Percentiles rank a stretch among this genome's conserved stretches.
These are phyloP conservation scores for Chiroxiphia lanceolata DNA, from an alignment of 2,797 vertebrate genomes.

Conservation along the genomic window DNA sequence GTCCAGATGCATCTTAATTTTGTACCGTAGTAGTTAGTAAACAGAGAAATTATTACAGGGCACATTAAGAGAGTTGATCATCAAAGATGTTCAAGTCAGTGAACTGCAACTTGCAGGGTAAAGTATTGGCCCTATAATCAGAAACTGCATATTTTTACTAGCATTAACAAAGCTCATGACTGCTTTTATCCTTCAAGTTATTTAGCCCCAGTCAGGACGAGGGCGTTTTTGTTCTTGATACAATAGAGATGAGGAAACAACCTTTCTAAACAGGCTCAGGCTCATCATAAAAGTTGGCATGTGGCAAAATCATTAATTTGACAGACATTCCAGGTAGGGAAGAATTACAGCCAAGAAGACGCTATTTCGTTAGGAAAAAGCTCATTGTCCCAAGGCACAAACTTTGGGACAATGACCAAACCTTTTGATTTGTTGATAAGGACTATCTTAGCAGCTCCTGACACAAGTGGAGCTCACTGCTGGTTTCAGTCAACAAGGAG, in stretches of 20 bases:
- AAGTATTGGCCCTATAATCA: neutral
- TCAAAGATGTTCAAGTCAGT: neutral
- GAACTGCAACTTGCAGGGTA: neutral
- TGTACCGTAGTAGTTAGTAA: neutral
- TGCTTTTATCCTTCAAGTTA: neutral
- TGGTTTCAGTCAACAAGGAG: neutral
- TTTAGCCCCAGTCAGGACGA: neutral
- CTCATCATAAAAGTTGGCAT: neutral
- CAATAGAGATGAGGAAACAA: neutral
- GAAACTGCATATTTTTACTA: neutral
- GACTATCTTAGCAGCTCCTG: neutral
- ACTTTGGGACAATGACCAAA: neutral
- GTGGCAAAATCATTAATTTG: neutral
- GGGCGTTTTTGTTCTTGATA: neutral
- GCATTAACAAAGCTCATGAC: neutral
- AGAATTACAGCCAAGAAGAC: neutral
- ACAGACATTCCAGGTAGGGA: neutral
- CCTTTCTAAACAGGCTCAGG: neutral
- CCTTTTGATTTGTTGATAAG: neutral
- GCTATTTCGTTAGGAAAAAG: neutral
- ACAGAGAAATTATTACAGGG: neutral
- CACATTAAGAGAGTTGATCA: neutral
- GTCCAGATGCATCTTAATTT: neutral
- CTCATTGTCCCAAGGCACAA: neutral
- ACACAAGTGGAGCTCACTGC: neutral